Evolutionary conservation across 2,888 invertebrate genomes (phyloP).

Genomic region (Apamea anceps): DNA sequence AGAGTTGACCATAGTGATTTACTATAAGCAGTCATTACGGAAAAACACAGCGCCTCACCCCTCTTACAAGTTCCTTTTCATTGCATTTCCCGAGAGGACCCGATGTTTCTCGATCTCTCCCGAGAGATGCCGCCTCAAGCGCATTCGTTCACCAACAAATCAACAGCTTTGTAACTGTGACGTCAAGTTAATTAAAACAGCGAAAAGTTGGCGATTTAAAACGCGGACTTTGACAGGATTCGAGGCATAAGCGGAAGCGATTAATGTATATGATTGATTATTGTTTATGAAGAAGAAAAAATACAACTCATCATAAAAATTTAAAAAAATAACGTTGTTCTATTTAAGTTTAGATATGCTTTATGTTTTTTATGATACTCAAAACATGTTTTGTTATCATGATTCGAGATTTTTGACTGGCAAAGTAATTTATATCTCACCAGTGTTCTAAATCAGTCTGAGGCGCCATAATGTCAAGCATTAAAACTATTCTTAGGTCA

Average conservation of each 20-base stretch:
- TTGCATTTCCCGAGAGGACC: slow-evolving; percentile 17
- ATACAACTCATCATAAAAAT: background rate
- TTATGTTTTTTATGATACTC: background rate
- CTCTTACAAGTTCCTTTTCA: slow-evolving; percentile 17
- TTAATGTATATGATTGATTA: background rate
- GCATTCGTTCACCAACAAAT: slow-evolving; percentile 75
- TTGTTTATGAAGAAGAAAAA: background rate
- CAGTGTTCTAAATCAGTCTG: slow-evolving; percentile 40
- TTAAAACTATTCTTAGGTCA: slow-evolving; percentile 34
- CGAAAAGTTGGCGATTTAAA: slow-evolving; percentile 87
- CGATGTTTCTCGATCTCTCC: slow-evolving; percentile 35
- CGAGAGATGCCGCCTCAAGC: slow-evolving; percentile 52
- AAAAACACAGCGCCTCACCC: background rate
- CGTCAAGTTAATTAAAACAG: slow-evolving; percentile 89
- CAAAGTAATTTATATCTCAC: slow-evolving; percentile 30
- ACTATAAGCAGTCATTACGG: background rate
- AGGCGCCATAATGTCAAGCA: slow-evolving; percentile 17
- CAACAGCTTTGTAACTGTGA: slow-evolving; percentile 86
- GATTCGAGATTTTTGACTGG: background rate
- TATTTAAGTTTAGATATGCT: background rate
- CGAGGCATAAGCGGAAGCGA: slow-evolving; percentile 52
- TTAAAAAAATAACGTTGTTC: background rate
- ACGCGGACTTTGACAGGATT: slow-evolving; percentile 66
- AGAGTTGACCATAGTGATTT: background rate
- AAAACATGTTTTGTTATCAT: slow-evolving; percentile 26